Conservation (phyloP, 1,140 invertebrate genomes). For the Drosophila tani region DNA sequence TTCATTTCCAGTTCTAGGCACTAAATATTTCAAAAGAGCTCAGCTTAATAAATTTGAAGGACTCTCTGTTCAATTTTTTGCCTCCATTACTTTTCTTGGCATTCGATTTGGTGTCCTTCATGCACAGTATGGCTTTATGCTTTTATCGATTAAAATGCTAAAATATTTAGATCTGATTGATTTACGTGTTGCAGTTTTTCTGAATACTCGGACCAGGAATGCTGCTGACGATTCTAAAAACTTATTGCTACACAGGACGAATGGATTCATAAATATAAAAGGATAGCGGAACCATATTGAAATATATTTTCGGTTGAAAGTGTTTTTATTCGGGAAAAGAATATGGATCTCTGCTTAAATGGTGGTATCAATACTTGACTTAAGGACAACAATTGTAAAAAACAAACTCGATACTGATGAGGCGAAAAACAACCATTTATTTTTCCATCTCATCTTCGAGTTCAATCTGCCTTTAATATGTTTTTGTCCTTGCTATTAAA, state of each 20-base stretch:
- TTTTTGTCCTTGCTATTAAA: conserved; percentile 24
- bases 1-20: neutral
- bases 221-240: neutral
- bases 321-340: too few species aligned
- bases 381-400: neutral
- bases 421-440: neutral
- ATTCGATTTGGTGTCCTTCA: neutral
- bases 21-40: neutral
- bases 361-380: too few species aligned
- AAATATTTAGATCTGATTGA: conserved; percentile 7
- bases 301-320: too few species aligned
- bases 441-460: neutral
- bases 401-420: neutral
- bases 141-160: too few species aligned
- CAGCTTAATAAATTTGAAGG: too few species aligned
- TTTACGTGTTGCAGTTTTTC: conserved; percentile 3
- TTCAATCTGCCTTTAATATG: conserved; percentile 5
- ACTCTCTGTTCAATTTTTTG: neutral
- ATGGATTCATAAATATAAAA: neutral
- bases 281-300: neutral
- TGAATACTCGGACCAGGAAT: neutral
- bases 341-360: too few species aligned
- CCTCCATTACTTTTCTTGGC: too few species aligned
- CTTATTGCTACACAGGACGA: neutral
- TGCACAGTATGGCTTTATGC: neutral